phyloP scores from a whole-genome alignment of 2,113 vertebrate genomes.

The Xiphias gladius region DNA sequence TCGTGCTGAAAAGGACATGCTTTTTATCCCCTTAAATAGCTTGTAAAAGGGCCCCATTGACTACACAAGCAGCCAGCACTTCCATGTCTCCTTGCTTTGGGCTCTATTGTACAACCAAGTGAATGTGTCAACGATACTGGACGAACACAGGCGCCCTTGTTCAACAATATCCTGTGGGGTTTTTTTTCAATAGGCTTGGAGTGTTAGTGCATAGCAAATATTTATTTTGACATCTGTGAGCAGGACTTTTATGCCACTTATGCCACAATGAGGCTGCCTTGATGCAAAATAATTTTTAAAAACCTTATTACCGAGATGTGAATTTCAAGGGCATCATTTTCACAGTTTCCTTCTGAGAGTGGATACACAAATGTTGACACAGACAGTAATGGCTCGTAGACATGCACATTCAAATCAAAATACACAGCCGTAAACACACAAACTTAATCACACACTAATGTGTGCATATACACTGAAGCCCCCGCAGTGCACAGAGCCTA shows the following conservation, averaged over 20 bases:
- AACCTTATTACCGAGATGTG: conserved; percentile 35
- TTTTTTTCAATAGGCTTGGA: conserved; percentile 35
- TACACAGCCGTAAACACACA: conserved; percentile 36
- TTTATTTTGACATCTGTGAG: conserved; percentile 42
- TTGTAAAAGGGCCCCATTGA: conserved; percentile 79
- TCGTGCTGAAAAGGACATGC: conserved; percentile 76
- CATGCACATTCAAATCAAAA: conserved; percentile 29
- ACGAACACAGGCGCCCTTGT: conserved; percentile 39
- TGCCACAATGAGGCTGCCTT: conserved; percentile 4
- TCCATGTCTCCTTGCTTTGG: conserved; percentile 65
- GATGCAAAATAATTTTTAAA: conserved; percentile 11
- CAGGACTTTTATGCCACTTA: conserved; percentile 31
- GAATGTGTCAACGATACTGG: conserved; percentile 63
- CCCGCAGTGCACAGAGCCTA: conserved; percentile 41
- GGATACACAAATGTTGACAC: conserved; percentile 18
- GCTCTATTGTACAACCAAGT: conserved; percentile 65
- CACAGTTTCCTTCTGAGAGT: conserved; percentile 21
- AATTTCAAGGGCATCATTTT: conserved; percentile 55
- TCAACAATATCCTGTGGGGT: conserved; percentile 48
- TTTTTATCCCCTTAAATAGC: conserved; percentile 78
- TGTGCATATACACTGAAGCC: conserved; percentile 28
- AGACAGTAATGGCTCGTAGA: conserved; percentile 36
- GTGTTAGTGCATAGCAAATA: conserved; percentile 29
- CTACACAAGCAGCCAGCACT: conserved; percentile 71
- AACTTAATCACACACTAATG: conserved; percentile 41